Percentiles rank a stretch among this genome's conserved stretches.
Evolutionary conservation across 2,113 vertebrate species (phyloP).

Genomic region (Dendropsophus ebraccatus): DNA sequence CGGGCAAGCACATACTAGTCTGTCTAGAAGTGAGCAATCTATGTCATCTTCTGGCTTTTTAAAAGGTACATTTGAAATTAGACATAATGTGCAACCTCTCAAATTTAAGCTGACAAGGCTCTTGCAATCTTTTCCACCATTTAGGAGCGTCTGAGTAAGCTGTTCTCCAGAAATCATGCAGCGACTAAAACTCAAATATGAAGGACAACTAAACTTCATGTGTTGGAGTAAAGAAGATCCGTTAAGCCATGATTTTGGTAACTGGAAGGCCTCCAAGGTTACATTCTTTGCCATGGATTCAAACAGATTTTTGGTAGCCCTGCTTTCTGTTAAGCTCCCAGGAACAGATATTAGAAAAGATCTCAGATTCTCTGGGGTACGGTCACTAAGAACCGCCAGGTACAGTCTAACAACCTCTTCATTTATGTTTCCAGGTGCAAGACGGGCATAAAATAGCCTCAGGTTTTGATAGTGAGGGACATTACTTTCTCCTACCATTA

Average conservation of each 20-base stretch:
- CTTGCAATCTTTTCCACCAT: slow-evolving; percentile 79
- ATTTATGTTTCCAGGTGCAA: slow-evolving; percentile 94
- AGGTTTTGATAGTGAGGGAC: slow-evolving; percentile 95
- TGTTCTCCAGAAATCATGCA: slow-evolving; percentile 84
- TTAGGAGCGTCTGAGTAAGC: slow-evolving; percentile 83
- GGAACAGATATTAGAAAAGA: slow-evolving; percentile 93
- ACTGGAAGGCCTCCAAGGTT: slow-evolving; percentile 87
- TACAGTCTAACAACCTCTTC: slow-evolving; percentile 94
- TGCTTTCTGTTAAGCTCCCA: slow-evolving; percentile 83
- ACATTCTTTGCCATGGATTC: slow-evolving; percentile 86
- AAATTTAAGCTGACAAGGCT: slow-evolving; percentile 89
- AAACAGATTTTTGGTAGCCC: slow-evolving; percentile 84
- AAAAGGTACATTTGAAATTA: slow-evolving; percentile 77
- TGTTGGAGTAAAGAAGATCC: slow-evolving; percentile 83
- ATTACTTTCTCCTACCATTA: slow-evolving; percentile 97
- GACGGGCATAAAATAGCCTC: slow-evolving; percentile 87
- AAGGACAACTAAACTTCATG: slow-evolving; percentile 85
- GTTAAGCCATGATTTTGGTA: slow-evolving; percentile 91
- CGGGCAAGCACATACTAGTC: slow-evolving; percentile 78
- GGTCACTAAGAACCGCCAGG: slow-evolving; percentile 90
- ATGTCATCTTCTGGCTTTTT: slow-evolving; percentile 87
- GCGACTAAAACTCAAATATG: slow-evolving; percentile 92
- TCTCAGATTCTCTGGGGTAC: slow-evolving; percentile 85
- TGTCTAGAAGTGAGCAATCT: slow-evolving; percentile 78
- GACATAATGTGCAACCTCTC: slow-evolving; percentile 86